A percentile compares a stretch with the other conserved stretches of the same genome.
Evolutionary conservation across 2,797 vertebrate species (phyloP).

Genomic region (Scarus forsteni): DNA sequence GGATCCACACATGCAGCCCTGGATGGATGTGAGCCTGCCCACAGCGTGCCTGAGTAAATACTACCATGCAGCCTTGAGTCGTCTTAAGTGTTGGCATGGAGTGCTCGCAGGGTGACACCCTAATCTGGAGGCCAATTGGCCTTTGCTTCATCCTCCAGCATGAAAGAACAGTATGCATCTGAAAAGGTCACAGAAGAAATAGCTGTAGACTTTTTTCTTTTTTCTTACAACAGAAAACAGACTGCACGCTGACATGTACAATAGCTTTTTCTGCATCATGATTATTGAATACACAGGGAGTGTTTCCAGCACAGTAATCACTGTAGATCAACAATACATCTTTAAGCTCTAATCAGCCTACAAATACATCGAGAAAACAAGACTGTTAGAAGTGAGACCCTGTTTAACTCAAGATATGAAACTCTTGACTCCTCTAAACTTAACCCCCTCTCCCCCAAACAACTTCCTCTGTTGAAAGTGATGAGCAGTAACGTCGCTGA

Average conservation of each 20-base stretch:
- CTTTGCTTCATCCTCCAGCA: constrained; percentile 34
- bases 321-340: neutral
- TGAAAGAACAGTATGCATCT: constrained; percentile 46
- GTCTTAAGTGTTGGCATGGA: constrained; percentile 32
- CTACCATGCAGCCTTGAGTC: constrained; percentile 58
- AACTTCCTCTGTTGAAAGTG: too few species aligned
- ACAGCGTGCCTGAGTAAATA: constrained; percentile 69
- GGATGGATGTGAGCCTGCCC: constrained; percentile 61
- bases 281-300: neutral
- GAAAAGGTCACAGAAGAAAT: constrained; percentile 59
- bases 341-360: too few species aligned
- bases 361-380: neutral
- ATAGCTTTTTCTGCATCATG: neutral
- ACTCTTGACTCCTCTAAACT: too few species aligned
- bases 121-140: constrained; percentile 54
- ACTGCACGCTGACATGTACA: constrained; percentile 3
- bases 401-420: too few species aligned
- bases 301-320: neutral
- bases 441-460: too few species aligned
- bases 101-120: constrained; percentile 37
- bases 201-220: neutral
- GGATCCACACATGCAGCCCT: constrained; percentile 33
- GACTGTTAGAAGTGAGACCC: too few species aligned
- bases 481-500: too few species aligned
- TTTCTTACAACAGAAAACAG: constrained; percentile 14